Evolutionary conservation across 2,797 vertebrate genomes (phyloP).

Genomic region (Sebastes minor): DNA sequence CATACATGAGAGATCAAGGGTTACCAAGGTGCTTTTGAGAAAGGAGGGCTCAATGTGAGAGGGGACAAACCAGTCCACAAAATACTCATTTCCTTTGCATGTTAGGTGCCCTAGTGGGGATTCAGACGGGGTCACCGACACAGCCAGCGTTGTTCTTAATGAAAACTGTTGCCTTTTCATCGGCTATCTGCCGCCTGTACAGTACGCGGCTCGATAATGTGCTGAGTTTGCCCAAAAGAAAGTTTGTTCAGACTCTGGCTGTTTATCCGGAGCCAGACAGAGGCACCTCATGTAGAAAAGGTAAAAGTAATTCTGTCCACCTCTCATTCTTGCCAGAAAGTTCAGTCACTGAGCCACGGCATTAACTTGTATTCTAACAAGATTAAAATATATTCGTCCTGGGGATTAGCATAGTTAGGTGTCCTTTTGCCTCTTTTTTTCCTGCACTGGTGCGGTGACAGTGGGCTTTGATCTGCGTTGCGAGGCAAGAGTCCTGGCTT

Average conservation of each 20-base stretch:
- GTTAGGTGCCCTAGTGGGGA: constrained; percentile 82
- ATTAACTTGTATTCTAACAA: constrained; percentile 99
- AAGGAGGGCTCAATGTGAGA: constrained; percentile 79
- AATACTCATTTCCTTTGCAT: constrained; percentile 88
- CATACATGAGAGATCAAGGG: constrained; percentile 91
- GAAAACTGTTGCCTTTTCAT: constrained; percentile 72
- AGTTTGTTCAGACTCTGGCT: constrained; percentile 68
- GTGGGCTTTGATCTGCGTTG: constrained; percentile 99
- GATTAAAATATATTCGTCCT: constrained; percentile 99
- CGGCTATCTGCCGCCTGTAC: constrained; percentile 59
- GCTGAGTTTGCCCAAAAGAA: constrained; percentile 58
- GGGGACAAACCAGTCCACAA: constrained; percentile 77
- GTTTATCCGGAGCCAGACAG: constrained; percentile 88
- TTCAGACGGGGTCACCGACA: constrained; percentile 82
- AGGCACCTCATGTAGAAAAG: constrained; percentile 89
- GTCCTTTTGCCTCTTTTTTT: constrained; percentile 90
- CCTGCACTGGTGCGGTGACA: constrained; percentile 91
- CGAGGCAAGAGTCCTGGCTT: constrained; percentile 94
- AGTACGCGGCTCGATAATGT: constrained; percentile 58
- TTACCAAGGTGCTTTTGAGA: constrained; percentile 87
- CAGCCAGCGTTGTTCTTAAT: constrained; percentile 71
- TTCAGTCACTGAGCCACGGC: constrained; percentile 95
- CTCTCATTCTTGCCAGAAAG: constrained; percentile 85
- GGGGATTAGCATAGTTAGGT: constrained; percentile 99
- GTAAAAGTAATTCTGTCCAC: constrained; percentile 86